Conservation (phyloP, 2,113 vertebrate species). For the Cairina moschata region DNA sequence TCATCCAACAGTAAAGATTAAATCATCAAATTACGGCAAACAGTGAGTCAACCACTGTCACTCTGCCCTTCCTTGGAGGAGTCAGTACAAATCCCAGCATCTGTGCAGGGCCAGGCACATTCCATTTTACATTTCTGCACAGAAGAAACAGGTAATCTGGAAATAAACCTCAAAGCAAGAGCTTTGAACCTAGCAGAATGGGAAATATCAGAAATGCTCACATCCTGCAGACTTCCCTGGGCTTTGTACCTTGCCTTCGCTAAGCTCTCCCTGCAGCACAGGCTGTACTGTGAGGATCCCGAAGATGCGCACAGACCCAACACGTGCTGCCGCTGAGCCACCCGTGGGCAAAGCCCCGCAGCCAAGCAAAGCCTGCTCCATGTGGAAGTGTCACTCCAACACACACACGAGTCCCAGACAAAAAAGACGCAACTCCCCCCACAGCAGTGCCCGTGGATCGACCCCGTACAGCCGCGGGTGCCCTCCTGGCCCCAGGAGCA, state of each 20-base stretch:
- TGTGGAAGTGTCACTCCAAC: background rate
- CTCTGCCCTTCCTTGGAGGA: constrained; percentile 15
- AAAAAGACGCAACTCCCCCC: background rate
- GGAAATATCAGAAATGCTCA: accelerated
- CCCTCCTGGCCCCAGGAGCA: too few relatives aligned
- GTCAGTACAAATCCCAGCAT: accelerated
- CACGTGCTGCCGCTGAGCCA: background rate
- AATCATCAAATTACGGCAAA: background rate
- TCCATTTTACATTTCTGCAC: background rate
- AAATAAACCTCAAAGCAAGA: background rate
- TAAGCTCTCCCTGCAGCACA: accelerated
- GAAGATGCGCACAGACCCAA: background rate
- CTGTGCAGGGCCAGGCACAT: background rate
- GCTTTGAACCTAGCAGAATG: background rate
- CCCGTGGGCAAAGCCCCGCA: background rate
- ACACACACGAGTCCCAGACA: background rate
- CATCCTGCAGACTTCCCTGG: background rate
- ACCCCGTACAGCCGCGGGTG: background rate
- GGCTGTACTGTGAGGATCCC: background rate
- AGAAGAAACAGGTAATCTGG: background rate
- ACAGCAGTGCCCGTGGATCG: background rate
- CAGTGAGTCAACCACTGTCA: background rate
- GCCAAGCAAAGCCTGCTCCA: background rate
- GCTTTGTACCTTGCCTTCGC: background rate
- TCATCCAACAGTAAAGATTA: background rate